Evolutionary conservation across 2,113 vertebrate genomes (phyloP).

Genomic region (Greenwoodochromis staneri): DNA sequence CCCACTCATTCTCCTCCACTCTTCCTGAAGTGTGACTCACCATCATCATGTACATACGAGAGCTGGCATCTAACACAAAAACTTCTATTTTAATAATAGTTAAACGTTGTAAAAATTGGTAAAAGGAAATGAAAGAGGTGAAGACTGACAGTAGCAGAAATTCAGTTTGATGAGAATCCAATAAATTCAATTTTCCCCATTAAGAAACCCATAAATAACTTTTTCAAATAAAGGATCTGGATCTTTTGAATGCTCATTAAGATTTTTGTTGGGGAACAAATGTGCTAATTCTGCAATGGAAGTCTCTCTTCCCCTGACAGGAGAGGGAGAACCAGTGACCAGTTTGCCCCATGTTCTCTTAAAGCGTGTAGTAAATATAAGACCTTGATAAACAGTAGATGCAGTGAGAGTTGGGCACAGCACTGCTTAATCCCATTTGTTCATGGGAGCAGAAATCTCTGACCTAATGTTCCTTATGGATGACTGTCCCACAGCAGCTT

Average conservation of each 20-base stretch:
- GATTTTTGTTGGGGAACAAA: not conserved
- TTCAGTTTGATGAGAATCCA: not conserved
- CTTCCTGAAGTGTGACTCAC: slow-evolving; percentile 33
- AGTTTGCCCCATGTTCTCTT: not conserved
- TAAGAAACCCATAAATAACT: not conserved
- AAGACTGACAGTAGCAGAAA: not conserved
- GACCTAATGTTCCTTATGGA: not conserved
- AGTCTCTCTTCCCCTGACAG: not conserved
- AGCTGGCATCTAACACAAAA: not conserved
- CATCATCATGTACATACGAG: not conserved
- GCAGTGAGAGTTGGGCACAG: not conserved
- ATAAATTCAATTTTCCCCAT: not conserved
- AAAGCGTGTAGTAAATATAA: not conserved
- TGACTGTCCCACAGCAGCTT: not conserved
- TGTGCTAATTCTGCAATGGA: not conserved
- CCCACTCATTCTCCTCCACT: slow-evolving; percentile 33
- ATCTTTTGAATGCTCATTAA: not conserved
- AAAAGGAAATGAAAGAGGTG: not conserved
- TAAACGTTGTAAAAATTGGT: not conserved
- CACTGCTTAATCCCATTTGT: not conserved
- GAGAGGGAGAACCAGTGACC: not conserved
- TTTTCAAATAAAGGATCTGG: not conserved
- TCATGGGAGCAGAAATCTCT: not conserved
- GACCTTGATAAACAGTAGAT: not conserved
- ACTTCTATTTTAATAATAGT: not conserved